Evolutionary conservation across 2,113 vertebrate genomes (phyloP).

Genomic region (Cyprinodon tularosa): DNA sequence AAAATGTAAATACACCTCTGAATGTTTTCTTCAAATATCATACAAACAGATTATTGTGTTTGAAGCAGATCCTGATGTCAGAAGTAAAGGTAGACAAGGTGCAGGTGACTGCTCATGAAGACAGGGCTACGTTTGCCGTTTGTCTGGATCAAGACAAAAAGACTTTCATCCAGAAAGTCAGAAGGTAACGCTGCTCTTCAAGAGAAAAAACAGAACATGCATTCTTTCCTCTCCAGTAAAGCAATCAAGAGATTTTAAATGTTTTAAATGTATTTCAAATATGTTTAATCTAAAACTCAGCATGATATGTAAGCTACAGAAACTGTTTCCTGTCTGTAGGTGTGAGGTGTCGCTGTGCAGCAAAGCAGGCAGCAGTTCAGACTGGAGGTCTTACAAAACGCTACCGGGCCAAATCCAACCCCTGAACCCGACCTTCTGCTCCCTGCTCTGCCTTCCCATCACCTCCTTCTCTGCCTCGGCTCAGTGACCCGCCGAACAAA

Average conservation of each 20-base stretch:
- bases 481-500: slow-evolving; percentile 28
- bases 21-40: background rate
- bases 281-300: too few species aligned
- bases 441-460: slow-evolving; percentile 93
- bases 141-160: slow-evolving; percentile 96
- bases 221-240: background rate
- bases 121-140: slow-evolving; percentile 86
- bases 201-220: background rate
- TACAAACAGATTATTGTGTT: background rate
- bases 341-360: slow-evolving; percentile 93
- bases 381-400: slow-evolving; percentile 69
- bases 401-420: slow-evolving; percentile 68
- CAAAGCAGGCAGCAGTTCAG: slow-evolving; percentile 82
- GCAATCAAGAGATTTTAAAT: background rate
- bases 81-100: slow-evolving; percentile 90
- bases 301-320: too few species aligned
- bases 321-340: slow-evolving; percentile 67
- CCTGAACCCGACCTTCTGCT: slow-evolving; percentile 82
- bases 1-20: background rate
- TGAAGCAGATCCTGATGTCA: slow-evolving; percentile 83
- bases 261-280: background rate
- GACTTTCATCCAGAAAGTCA: slow-evolving; percentile 93
- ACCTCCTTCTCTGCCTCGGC: slow-evolving; percentile 88
- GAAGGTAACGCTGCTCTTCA: slow-evolving; percentile 76
- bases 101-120: slow-evolving; percentile 78